Percentiles rank a stretch among this genome's conserved stretches.
Evolutionary conservation across 2,797 vertebrate species (phyloP).

Genomic region (Sternarchorhynchus goeldii): DNA sequence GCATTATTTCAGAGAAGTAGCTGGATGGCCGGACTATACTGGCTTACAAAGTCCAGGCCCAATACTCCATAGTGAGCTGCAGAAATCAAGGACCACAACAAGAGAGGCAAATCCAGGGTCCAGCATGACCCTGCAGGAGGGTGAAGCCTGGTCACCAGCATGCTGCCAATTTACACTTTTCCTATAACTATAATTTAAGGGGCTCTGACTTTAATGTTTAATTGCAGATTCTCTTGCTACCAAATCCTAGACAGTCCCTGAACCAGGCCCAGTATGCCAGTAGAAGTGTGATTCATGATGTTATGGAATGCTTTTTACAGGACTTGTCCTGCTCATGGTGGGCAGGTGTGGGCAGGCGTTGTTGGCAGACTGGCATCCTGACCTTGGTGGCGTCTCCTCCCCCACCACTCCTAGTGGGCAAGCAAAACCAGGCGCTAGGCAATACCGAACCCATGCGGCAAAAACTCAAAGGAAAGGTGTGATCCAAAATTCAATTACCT

Average conservation of each 20-base stretch:
- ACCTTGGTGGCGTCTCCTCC: slow-evolving; percentile 51
- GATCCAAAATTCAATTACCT: slow-evolving; percentile 58
- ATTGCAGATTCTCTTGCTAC: slow-evolving; percentile 9
- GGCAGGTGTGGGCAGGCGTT: slow-evolving; percentile 56
- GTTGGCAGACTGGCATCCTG: slow-evolving; percentile 56
- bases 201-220: slow-evolving; percentile 1
- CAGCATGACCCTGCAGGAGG: background rate
- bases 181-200: slow-evolving; percentile 5
- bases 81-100: background rate
- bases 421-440: background rate
- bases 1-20: background rate
- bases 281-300: slow-evolving; percentile 55
- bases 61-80: slow-evolving; percentile 12
- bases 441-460: background rate
- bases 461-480: background rate
- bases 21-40: background rate
- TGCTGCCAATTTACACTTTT: background rate
- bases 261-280: slow-evolving; percentile 6
- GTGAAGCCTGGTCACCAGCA: background rate
- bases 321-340: slow-evolving; percentile 63
- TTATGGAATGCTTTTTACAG: slow-evolving; percentile 58
- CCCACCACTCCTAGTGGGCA: slow-evolving; percentile 49
- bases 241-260: slow-evolving; percentile 2
- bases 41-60: background rate
- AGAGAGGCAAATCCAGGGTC: background rate